A percentile compares a stretch with the other conserved stretches of the same genome.
phyloP scores from a whole-genome alignment of 2,888 invertebrate genomes.

The Diogma glabrata region DNA sequence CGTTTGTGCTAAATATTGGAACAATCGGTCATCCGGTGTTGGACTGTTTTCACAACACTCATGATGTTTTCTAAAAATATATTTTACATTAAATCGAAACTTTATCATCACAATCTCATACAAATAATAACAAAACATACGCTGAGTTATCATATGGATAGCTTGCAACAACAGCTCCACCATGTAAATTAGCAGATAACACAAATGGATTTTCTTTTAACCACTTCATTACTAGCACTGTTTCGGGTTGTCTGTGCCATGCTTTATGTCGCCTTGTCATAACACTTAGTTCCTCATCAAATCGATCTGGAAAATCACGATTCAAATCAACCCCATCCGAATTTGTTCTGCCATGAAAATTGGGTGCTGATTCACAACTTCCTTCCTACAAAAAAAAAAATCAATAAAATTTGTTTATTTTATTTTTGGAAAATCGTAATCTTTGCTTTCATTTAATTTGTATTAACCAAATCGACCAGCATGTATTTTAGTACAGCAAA shows the following conservation, averaged over 20 bases:
- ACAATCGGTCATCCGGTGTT: slow-evolving; percentile 73
- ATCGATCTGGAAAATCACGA: slow-evolving; percentile 88
- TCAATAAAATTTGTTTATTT: neutral
- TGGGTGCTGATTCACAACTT: slow-evolving; percentile 54
- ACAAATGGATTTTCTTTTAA: slow-evolving; percentile 78
- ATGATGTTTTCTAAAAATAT: slow-evolving; percentile 39
- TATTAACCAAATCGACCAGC: too few species aligned
- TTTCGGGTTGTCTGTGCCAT: slow-evolving; percentile 69
- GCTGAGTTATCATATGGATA: slow-evolving; percentile 88
- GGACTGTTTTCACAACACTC: slow-evolving; percentile 61
- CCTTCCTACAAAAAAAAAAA: slow-evolving; percentile 52
- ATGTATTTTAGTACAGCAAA: too few species aligned
- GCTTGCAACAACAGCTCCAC: slow-evolving; percentile 95
- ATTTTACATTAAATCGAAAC: neutral
- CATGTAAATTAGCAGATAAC: slow-evolving; percentile 87
- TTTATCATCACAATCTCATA: neutral
- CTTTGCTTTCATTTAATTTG: too few species aligned
- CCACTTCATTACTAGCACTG: slow-evolving; percentile 80
- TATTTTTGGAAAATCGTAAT: too few species aligned
- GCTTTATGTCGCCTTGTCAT: slow-evolving; percentile 27
- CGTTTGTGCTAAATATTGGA: slow-evolving; percentile 61
- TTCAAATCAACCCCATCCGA: slow-evolving; percentile 74
- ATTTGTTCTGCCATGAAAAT: slow-evolving; percentile 67
- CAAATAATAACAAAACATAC: slow-evolving; percentile 38
- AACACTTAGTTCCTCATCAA: slow-evolving; percentile 37